Evolutionary conservation across 2,797 vertebrate species (phyloP).

Genomic region (Sylvia borin): DNA sequence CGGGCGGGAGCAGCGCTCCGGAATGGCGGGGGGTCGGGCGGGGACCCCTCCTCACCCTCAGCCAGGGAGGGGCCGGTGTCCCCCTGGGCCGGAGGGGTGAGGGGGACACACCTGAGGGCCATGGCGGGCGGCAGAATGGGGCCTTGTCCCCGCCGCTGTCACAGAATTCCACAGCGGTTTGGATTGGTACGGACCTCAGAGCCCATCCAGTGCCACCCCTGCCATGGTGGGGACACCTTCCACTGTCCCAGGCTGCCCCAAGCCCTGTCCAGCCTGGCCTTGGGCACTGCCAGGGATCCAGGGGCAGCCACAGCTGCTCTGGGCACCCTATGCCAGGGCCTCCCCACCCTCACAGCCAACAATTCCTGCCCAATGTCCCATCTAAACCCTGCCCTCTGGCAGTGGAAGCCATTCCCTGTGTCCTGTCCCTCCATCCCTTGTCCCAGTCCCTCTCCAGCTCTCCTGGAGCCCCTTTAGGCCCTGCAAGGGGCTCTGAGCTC

Average conservation of each 20-base stretch:
- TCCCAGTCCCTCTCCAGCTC: too few species aligned
- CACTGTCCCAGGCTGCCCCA: neutral
- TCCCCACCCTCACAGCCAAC: too few species aligned
- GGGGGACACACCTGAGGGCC: neutral
- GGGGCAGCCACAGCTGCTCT: too few species aligned
- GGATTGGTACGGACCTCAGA: neutral
- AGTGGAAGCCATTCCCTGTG: too few species aligned
- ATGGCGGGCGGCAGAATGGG: fast-evolving
- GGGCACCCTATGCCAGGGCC: too few species aligned
- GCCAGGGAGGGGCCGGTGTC: fast-evolving
- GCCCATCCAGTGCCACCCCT: neutral
- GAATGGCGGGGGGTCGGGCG: neutral
- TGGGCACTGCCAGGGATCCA: neutral
- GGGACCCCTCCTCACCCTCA: neutral
- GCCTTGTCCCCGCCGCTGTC: fast-evolving
- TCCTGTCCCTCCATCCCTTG: too few species aligned
- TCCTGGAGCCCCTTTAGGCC: too few species aligned
- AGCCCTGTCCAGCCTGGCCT: neutral
- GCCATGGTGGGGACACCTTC: neutral
- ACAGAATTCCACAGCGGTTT: neutral
- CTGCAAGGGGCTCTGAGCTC: neutral
- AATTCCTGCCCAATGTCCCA: too few species aligned
- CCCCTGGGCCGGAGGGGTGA: neutral
- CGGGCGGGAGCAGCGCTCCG: too few species aligned
- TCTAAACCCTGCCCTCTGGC: too few species aligned